Base-by-base conservation (phyloP, 2,888 invertebrate species). In the Drosophila mimetica region DNA sequence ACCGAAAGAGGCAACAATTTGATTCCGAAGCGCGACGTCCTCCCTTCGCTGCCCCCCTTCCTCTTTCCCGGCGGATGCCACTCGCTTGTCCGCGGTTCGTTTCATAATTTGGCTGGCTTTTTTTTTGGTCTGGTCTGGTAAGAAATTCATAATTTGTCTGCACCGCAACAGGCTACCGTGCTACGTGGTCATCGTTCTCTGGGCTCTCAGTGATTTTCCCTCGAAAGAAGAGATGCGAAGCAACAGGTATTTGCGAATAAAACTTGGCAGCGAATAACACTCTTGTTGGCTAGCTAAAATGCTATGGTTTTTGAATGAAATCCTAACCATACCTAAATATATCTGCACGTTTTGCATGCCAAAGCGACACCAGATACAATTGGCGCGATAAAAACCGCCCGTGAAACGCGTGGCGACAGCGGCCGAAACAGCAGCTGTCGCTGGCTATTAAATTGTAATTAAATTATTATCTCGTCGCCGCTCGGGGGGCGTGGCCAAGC, bases 381-480 rank as follows among this genome's bases (percentile, higher is more conserved):
- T 47, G 52, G 44, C 28, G 44, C 44, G 44, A 44, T 44, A 44
- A 54, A 64, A 67, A 60, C 57, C 11, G 63, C 70, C 11, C 36
- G 51, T 14, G 51, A 67, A 74, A 67, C 71, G 77, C 77, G 60
- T 53, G 47, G 39, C 39, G 41, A 48, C 70, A 59, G 66, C 58
- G 46, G 36, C 41, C 34, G 16, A 16, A 16, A 46, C 59, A 22
- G 50, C 57, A 53, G 52, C 65, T 70, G 69, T 72, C 67, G 63
- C 37, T 53, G 57, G 74, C 71, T 65, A 82, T 82, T 81, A 77
- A 75, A 73, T 66, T 76, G 83, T 72, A 82, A 82, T 84, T 86
- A 79, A 79, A 77, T 79, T 76, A 85, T 83, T 82, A 86, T 77
- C 75, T 74, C 64, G 76, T 53, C 50, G 30, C 18, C 32, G 50